Evolutionary conservation across 2,113 vertebrate species (phyloP).

Genomic region (Cisticola juncidis): DNA sequence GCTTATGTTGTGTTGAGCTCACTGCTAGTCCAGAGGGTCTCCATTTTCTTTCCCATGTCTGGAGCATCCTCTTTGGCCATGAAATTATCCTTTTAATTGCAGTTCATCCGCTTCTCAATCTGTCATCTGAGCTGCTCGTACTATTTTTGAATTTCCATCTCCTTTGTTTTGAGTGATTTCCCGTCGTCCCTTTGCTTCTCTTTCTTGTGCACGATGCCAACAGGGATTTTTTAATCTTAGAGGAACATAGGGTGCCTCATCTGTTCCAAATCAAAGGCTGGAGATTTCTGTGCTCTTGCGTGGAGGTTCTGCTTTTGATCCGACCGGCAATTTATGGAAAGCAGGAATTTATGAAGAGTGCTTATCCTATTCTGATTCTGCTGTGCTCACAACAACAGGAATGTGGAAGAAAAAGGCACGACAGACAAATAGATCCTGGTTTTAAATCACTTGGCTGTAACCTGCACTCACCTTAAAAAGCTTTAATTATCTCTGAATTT

Average conservation of each 20-base stretch:
- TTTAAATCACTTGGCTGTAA: slow-evolving; percentile 28
- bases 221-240: slow-evolving; percentile 15
- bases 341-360: slow-evolving; percentile 12
- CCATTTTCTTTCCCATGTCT: neutral
- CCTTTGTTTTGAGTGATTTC: slow-evolving; percentile 37
- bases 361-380: slow-evolving; percentile 34
- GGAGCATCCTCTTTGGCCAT: neutral
- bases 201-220: neutral
- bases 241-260: slow-evolving; percentile 36
- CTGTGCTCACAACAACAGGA: neutral
- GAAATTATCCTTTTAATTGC: neutral
- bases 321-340: slow-evolving; percentile 7
- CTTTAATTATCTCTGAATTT: slow-evolving; percentile 35
- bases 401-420: neutral
- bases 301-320: slow-evolving; percentile 36
- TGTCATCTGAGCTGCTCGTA: neutral
- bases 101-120: neutral
- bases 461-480: slow-evolving; percentile 6
- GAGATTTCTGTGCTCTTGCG: slow-evolving; percentile 33
- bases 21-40: neutral
- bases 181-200: neutral
- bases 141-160: slow-evolving; percentile 9
- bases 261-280: slow-evolving; percentile 48
- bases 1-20: neutral
- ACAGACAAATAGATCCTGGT: neutral